These are phyloP conservation scores for Condylostylus longicornis DNA, from an alignment of 1,140 invertebrate genomes.

Conservation along the genomic window DNA sequence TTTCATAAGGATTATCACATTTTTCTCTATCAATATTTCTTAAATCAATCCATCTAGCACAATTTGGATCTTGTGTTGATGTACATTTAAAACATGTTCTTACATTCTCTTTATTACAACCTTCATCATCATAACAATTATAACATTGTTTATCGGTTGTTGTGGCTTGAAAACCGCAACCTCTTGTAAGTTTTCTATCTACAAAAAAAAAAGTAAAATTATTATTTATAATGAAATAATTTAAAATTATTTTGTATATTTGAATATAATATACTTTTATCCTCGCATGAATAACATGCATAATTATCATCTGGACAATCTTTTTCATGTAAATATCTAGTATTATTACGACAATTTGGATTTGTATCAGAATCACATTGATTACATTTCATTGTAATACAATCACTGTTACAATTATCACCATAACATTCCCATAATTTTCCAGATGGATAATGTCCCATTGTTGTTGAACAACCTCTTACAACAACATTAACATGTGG, in stretches of 20 bases:
- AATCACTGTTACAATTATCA: conserved; percentile 20
- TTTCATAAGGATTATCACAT: conserved; percentile 13
- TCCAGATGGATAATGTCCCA: conserved; percentile 19
- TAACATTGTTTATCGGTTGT: conserved; percentile 10
- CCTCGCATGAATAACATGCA: conserved; percentile 22
- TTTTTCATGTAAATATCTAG: conserved; percentile 5
- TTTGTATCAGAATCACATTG: conserved; percentile 16
- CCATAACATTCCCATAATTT: conserved; percentile 18
- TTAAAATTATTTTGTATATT: conserved; percentile 6
- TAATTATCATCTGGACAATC: conserved; percentile 14
- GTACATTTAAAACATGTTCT: conserved; percentile 23
- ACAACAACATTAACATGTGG: conserved; percentile 17
- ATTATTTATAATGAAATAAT: not conserved
- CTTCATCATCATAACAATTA: conserved; percentile 15
- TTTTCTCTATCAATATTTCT: conserved; percentile 11
- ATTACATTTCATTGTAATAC: conserved; percentile 19
- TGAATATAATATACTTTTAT: conserved; percentile 12
- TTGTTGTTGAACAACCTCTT: conserved; percentile 22
- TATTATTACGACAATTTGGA: conserved; percentile 13
- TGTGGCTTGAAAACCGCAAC: conserved; percentile 14
- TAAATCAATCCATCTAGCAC: conserved; percentile 12
- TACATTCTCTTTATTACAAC: conserved; percentile 19
- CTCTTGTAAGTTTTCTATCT: conserved; percentile 18
- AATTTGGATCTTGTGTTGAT: conserved; percentile 15
- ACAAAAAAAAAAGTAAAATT: not conserved